A percentile compares a stretch with the other conserved stretches of the same genome.
Conservation (phyloP, 1,140 invertebrate species). For the Leptopilina clavipes region DNA sequence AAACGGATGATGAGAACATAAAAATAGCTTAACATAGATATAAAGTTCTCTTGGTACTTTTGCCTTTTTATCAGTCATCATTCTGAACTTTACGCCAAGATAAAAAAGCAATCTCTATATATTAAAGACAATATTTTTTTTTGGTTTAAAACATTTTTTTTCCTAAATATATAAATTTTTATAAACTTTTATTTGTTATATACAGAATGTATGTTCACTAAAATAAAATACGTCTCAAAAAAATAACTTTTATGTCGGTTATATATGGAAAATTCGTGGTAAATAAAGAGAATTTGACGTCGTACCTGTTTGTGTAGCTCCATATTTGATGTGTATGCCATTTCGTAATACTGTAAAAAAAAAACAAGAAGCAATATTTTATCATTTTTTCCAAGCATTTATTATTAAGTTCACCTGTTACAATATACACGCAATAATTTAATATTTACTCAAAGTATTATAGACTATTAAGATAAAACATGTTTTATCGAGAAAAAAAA, state of each 20-base stretch:
- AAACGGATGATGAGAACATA: slow-evolving; percentile 18
- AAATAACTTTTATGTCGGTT: not conserved
- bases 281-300: slow-evolving; percentile 16
- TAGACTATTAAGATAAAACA: not conserved
- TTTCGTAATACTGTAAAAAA: slow-evolving; percentile 98
- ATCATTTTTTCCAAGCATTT: not conserved
- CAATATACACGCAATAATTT: not conserved
- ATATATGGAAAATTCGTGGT: not conserved
- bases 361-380: slow-evolving; percentile 44
- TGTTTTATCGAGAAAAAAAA: not conserved
- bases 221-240: not conserved
- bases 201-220: no score
- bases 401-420: not conserved
- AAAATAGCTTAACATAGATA: slow-evolving; percentile 11
- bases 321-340: slow-evolving; percentile 98
- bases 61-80: slow-evolving; percentile 29
- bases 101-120: slow-evolving; percentile 28
- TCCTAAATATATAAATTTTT: not conserved
- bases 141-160: not conserved
- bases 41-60: slow-evolving; percentile 10
- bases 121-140: not conserved
- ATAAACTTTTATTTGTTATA: no score
- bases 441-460: slow-evolving; percentile 2
- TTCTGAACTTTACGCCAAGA: slow-evolving; percentile 30
- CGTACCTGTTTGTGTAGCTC: slow-evolving; percentile 99